A percentile compares a stretch with the other conserved stretches of the same genome.
These are phyloP conservation scores for Neuroscelio doddi DNA, from an alignment of 2,888 invertebrate genomes.

Conservation along the genomic window DNA sequence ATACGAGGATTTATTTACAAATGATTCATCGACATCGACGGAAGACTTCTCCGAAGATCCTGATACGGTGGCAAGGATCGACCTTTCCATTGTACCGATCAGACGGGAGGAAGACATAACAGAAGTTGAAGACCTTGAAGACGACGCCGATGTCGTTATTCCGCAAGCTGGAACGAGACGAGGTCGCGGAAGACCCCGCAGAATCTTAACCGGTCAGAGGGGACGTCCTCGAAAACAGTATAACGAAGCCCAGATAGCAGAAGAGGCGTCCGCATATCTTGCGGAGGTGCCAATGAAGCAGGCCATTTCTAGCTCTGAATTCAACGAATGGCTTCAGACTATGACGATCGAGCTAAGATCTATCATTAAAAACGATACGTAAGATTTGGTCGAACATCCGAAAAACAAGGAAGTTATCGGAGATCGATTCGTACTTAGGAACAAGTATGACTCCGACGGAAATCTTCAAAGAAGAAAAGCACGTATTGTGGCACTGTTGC, in stretches of 20 bases:
- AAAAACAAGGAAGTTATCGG: slow-evolving; percentile 17
- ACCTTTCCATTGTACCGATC: no score
- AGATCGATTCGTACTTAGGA: slow-evolving; percentile 18
- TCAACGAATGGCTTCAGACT: slow-evolving; percentile 1
- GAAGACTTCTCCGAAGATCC: neutral
- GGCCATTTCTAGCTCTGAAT: neutral
- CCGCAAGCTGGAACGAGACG: no score
- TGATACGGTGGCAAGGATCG: no score
- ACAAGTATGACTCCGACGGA: slow-evolving; percentile 27
- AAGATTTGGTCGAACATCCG: slow-evolving; percentile 18
- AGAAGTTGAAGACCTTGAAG: no score
- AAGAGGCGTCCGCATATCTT: neutral
- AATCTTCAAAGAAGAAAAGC: slow-evolving; percentile 28
- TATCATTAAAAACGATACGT: slow-evolving; percentile 28
- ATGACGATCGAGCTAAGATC: slow-evolving; percentile 18
- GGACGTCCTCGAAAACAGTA: neutral
- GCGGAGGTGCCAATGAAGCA: neutral
- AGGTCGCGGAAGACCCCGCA: no score
- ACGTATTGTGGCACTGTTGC: slow-evolving; percentile 33
- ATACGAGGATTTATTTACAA: no score
- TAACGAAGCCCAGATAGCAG: neutral
- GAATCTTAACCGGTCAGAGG: no score
- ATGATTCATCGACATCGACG: no score
- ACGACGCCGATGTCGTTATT: no score
- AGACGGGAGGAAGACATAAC: no score